Base-by-base conservation (phyloP, 2,888 invertebrate species). In the Pterostichus madidus region DNA sequence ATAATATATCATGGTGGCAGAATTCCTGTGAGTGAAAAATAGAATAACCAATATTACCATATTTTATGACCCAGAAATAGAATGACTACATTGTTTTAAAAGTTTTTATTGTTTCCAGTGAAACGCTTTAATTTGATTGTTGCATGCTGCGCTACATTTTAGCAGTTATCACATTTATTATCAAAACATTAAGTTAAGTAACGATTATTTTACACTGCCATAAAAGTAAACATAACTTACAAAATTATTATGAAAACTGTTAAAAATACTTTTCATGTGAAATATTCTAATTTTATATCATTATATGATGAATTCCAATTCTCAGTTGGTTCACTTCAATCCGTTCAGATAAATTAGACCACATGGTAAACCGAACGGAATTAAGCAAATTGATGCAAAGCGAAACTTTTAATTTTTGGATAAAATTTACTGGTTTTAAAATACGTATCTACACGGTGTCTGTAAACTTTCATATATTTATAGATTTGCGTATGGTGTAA, bases 161-260 rank as follows among this genome's bases (percentile, higher is more conserved):
- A 31, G 5, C 64, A 13, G 32, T 64, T 64, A 64, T 64, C 64
- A 64, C 35, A 64, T 64, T 35, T 35, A 64, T 64, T 64, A 64
- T 64, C 64, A 6, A 31, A 35, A 35, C 64, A 64, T 64, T 64
- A 35, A 35, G 64, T 64, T 32, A 64, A 31, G 35, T 64, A 64
- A 35, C 35, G 64, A n/a, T 64, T 64, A 64, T 64, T 64, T 64
- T 64, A 61, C 61, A 64, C 49, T 49, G 64, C 8, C 64, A 64
- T 64, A 64, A 39, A 7, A 32, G 17, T 64, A 64, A 64, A 64
- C 32, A 31, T 64, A 35, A 64, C 11, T 35, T 64, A 31, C 64
- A 10, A 39, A 59, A 31, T 13, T 64, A 24, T 64, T 32, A 64
- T 39, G 39, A 39, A 39, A 39, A 6, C 39, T 39, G 39, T 3